A percentile compares a stretch with the other conserved stretches of the same genome.
Evolutionary conservation across 92 coral and sea anemone species (phyloP).

Genomic region (Meandrina meandrites): DNA sequence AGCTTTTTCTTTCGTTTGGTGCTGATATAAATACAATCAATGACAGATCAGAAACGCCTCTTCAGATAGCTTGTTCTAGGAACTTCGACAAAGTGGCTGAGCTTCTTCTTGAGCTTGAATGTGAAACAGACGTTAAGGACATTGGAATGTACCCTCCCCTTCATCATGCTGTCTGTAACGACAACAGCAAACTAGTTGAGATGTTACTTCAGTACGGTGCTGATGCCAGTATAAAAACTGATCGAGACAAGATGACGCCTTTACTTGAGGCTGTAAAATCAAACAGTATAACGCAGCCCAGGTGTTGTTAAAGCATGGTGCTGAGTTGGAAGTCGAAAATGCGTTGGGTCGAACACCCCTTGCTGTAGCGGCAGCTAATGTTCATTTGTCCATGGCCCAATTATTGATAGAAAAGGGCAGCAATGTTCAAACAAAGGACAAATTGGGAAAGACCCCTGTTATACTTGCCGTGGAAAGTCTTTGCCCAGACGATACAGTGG

Average conservation of each 20-base stretch:
- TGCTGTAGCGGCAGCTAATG: not conserved
- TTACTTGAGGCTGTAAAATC: not conserved
- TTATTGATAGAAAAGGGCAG: not conserved
- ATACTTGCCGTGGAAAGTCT: not conserved
- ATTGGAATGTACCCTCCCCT: not conserved
- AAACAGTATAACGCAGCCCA: not conserved
- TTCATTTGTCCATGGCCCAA: not conserved
- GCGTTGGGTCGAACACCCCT: not conserved
- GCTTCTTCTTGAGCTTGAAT: slow-evolving; percentile 7
- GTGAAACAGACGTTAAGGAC: not conserved
- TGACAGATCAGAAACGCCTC: not conserved
- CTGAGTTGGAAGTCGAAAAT: not conserved
- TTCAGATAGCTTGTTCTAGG: not conserved
- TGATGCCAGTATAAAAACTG: not conserved
- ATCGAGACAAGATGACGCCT: not conserved
- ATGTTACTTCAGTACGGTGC: slow-evolving; percentile 8
- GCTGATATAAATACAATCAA: not conserved
- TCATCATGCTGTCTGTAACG: not conserved
- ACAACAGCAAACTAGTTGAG: not conserved
- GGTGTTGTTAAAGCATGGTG: not conserved
- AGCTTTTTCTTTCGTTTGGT: not conserved
- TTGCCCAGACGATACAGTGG: too few species aligned
- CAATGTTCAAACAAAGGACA: slow-evolving; percentile 10
- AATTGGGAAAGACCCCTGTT: slow-evolving; percentile 4
- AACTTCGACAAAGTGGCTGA: not conserved